Evolutionary conservation across 2,888 invertebrate species (phyloP), one percentile per base, ranked within the genome.

Genomic region (Chrysopilus asiliformis): DNA sequence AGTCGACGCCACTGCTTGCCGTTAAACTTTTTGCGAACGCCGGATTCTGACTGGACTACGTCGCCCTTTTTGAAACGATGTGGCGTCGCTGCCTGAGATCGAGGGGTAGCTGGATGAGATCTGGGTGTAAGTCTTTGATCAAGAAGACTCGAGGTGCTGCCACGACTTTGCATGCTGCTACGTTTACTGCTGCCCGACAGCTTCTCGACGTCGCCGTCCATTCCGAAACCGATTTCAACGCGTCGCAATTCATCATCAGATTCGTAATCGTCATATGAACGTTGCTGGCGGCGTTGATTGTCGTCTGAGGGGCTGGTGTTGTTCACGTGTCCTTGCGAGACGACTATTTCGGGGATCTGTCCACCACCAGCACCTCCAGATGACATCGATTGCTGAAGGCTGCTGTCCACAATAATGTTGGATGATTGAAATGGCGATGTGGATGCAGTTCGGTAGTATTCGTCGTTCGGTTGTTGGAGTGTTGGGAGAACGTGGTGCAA

Each of bases 1-100:
- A 98, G 72, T 51, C 97, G 72, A 43, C 97, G 74, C 98, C 97
- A 98, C 62, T 98, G 98, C 67, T 98, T 98, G 24, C 98, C 98
- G 68, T 98, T 98, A 66, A 93, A 98, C 68, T 97, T 98, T 68
- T 98, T 98, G 10, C 95, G 72, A 51, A 98, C 93, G 46, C 97
- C 97, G 42, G 63, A 58, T 48, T 64, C 64, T 36, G 63, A 62
- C 48, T 58, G 58, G 43, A 63, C 63, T 47, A 95, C 87, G 63
- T 98, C 95, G 47, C 97, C 97, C 67, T 97, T 97, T 67, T 90
- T 89, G 67, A 89, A 91, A 64, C 89, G 90, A 67, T 89, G 89
- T 58, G 91, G 90, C 47, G 90, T 89, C 49, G 87, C 84, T 58
- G 87, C 85, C 70, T 89, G 87, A 70, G 85, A 85, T 72, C 83